These are phyloP conservation scores for Toxotes lorentzi DNA, from an alignment of 2,797 vertebrate genomes.

Conservation along the genomic window DNA sequence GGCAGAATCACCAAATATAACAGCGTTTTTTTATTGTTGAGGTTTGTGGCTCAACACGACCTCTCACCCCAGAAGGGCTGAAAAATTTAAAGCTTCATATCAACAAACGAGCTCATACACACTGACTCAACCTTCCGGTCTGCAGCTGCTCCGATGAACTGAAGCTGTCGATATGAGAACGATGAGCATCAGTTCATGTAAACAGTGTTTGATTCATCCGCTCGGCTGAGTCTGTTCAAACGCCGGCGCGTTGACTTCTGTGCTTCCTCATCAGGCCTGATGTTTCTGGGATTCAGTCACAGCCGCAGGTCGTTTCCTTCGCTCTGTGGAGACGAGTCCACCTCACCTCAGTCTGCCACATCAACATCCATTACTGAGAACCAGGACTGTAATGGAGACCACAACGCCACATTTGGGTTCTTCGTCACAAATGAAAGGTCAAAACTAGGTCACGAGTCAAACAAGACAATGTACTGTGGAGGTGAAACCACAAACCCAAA, in stretches of 20 bases:
- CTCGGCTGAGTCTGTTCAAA: not conserved
- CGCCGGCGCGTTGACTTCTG: not conserved
- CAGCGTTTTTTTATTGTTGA: no score
- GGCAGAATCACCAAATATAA: no score
- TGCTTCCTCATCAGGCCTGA: not conserved
- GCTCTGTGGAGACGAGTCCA: not conserved
- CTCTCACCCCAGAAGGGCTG: no score
- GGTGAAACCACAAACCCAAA: no score
- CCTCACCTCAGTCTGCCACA: not conserved
- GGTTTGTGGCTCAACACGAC: no score
- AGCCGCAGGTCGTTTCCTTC: not conserved
- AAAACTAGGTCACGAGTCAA: no score
- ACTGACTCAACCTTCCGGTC: not conserved
- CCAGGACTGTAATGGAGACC: not conserved
- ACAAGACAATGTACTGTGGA: no score
- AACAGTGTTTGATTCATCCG: constrained; percentile 18
- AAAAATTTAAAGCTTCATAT: no score
- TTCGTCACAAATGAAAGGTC: no score
- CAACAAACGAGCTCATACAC: no score
- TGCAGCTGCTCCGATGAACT: no score
- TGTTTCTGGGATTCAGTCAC: not conserved
- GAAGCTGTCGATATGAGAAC: not conserved
- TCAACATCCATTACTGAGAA: not conserved
- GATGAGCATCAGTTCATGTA: constrained; percentile 3
- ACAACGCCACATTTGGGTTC: no score